Evolutionary conservation across 2,888 invertebrate species (phyloP), one percentile per base, ranked within the genome.

Genomic region (Hydroisotoma schaefferi): DNA sequence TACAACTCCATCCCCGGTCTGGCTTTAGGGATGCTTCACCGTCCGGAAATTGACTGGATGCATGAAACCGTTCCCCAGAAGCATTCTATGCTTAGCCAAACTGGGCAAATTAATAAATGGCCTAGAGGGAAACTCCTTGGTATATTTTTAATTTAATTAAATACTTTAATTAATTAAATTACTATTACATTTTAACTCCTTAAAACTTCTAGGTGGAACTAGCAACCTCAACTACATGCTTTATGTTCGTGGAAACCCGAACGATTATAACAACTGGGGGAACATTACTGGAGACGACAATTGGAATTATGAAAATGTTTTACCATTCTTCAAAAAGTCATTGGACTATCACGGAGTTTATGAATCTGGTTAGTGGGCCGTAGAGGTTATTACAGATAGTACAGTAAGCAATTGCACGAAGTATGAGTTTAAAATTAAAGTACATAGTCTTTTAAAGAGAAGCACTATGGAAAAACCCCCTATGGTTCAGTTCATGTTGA

Each of bases 201-300:
- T n/a, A n/a, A n/a, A n/a, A 47, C n/a, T 52, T 2, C 15, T 44
- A 55, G 26, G 90, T 23, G 90, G 90, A 1, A 84, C 86, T 0
- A 83, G 86, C 65, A 83, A 85, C 73, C 75, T 90, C 1, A 90
- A 90, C 77, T 85, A 87, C 73, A 85, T 88, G 86, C 77, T 87
- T 40, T 84, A 87, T 73, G 76, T 85, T 10, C 76, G 85, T 74
- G 88, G 88, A n/a, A 85, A 87, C 75, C 77, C 80, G 15, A 75
- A 81, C 15, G 88, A 89, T 75, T 68, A 68, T 23, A 62, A 68
- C 22, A 40, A 52, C 8, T 68, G 70, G 70, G 61, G 66, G 25
- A 63, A 65, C 26, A 53, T 65, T 10, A 67, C 68, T 0, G 63
- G 59, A 6, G 66, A 67, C 26, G 25, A 53, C 0, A 25, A 2